Conservation (phyloP, 1,140 invertebrate genomes). For the Zophobas atratus region DNA sequence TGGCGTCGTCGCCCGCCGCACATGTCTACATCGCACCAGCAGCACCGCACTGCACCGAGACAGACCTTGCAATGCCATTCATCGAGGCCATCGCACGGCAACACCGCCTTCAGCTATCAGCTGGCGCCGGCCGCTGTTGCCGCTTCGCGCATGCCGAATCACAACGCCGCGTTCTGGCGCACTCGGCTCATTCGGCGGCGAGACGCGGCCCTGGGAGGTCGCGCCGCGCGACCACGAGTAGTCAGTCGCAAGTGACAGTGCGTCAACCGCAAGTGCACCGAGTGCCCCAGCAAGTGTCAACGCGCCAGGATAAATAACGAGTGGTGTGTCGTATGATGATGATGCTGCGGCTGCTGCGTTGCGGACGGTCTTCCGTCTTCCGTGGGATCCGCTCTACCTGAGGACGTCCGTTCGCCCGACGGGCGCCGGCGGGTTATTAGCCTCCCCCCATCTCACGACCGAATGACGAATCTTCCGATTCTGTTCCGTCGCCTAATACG, state of each 20-base stretch:
- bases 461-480: neutral
- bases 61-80: constrained; percentile 75
- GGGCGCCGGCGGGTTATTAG: too few relatives aligned
- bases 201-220: neutral
- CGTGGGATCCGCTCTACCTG: too few relatives aligned
- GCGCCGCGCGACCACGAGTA: neutral
- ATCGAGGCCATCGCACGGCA: constrained; percentile 70
- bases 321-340: too few relatives aligned
- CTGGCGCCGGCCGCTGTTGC: constrained; percentile 66
- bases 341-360: too few relatives aligned
- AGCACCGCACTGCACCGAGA: constrained; percentile 66
- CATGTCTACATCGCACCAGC: constrained; percentile 56
- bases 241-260: constrained; percentile 26
- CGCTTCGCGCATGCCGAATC: constrained; percentile 58
- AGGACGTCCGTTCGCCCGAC: too few relatives aligned
- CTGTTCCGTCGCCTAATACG: neutral
- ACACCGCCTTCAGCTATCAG: constrained; percentile 67
- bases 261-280: neutral
- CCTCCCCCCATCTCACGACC: neutral
- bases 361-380: too few relatives aligned
- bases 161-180: constrained; percentile 58
- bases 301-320: too few relatives aligned
- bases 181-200: constrained; percentile 32
- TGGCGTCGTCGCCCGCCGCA: constrained; percentile 58
- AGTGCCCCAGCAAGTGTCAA: constrained; percentile 30